phyloP scores from a whole-genome alignment of 2,113 vertebrate genomes.

The Aleadryas rufinucha region DNA sequence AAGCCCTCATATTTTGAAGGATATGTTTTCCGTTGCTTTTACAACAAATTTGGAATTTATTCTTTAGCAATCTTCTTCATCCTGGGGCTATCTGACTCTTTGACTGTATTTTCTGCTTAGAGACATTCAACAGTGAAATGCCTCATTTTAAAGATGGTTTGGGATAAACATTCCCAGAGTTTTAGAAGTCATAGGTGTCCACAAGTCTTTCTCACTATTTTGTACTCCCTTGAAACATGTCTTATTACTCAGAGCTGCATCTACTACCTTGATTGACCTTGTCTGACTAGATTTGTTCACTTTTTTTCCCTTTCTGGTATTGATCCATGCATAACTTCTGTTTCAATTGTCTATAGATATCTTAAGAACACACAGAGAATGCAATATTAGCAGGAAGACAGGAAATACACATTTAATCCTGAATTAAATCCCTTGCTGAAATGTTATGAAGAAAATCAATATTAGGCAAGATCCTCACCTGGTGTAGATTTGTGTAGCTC shows the following conservation, averaged over 20 bases:
- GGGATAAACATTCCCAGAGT: neutral
- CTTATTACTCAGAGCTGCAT: neutral
- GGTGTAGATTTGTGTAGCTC: neutral
- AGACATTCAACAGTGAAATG: neutral
- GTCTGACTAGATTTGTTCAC: neutral
- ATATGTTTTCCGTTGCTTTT: neutral
- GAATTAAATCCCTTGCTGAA: neutral
- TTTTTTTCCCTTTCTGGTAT: neutral
- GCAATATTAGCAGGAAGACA: neutral
- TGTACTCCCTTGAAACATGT: neutral
- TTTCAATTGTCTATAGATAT: neutral
- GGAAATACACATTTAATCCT: slow-evolving; percentile 3
- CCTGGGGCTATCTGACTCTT: neutral
- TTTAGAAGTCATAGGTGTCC: neutral
- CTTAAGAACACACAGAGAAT: neutral
- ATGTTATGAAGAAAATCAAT: neutral
- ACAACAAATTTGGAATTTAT: neutral
- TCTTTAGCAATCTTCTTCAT: neutral
- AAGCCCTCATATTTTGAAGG: neutral
- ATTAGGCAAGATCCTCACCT: neutral
- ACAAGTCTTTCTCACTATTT: neutral
- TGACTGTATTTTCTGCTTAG: neutral
- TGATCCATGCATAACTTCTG: neutral
- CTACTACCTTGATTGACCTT: neutral
- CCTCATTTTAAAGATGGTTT: neutral